phyloP scores from a whole-genome alignment of 2,888 invertebrate species.

The Sminthurinus aureus region DNA sequence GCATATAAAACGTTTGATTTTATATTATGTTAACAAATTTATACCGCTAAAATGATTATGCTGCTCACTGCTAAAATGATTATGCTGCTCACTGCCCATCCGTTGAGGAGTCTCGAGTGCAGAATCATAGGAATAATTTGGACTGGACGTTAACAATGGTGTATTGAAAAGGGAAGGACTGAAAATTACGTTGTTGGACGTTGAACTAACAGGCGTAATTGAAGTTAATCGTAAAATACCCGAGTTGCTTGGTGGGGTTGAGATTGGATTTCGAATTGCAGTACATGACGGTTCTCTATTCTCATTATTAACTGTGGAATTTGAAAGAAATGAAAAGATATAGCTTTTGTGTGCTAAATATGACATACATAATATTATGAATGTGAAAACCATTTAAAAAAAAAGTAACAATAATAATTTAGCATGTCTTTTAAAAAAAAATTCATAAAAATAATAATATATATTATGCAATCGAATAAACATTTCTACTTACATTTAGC shows the following conservation, averaged over 20 bases:
- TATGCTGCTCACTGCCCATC: not conserved
- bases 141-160: constrained; percentile 36
- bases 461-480: too few species aligned
- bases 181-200: constrained; percentile 17
- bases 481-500: constrained; percentile 31
- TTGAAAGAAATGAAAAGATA: constrained; percentile 4
- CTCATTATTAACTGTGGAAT: constrained; percentile 35
- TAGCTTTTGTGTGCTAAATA: not conserved
- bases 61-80: not conserved
- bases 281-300: constrained; percentile 18
- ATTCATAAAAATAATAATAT: too few species aligned
- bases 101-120: constrained; percentile 36
- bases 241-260: constrained; percentile 33
- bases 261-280: too few species aligned
- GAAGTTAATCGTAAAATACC: not conserved
- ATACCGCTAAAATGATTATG: not conserved
- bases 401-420: too few species aligned
- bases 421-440: too few species aligned
- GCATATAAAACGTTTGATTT: too few species aligned
- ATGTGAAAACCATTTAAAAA: constrained; percentile 1
- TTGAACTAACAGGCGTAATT: constrained; percentile 29
- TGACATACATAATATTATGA: not conserved
- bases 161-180: constrained; percentile 43
- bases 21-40: too few species aligned
- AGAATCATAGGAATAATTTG: constrained; percentile 31